Conservation (phyloP, 2,113 vertebrate species). For the Corythoichthys intestinalis region DNA sequence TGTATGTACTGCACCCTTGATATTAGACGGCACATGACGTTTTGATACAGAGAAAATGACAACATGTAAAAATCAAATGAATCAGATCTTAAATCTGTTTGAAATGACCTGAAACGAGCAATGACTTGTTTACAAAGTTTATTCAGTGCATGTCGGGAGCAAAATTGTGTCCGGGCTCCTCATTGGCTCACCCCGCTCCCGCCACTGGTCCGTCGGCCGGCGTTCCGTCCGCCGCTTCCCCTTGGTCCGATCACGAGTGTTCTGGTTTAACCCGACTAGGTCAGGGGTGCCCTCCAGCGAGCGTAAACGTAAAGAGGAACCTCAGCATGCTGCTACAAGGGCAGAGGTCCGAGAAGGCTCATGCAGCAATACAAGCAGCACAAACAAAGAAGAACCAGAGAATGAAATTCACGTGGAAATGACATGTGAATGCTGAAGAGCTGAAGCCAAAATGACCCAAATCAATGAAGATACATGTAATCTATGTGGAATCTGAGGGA, state of each 20-base stretch:
- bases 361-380: conserved; percentile 63
- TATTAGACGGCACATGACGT: background rate
- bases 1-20: background rate
- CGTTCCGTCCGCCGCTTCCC: conserved; percentile 53
- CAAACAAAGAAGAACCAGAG: conserved; percentile 49
- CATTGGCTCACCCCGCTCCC: conserved; percentile 52
- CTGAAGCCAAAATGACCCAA: background rate
- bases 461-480: background rate
- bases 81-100: no score
- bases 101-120: background rate
- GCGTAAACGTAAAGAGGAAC: conserved; percentile 41
- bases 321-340: conserved; percentile 68
- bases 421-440: background rate
- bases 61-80: no score
- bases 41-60: no score
- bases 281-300: conserved; percentile 59
- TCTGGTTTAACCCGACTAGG: conserved; percentile 59
- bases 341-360: conserved; percentile 67
- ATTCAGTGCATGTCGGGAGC: conserved; percentile 70
- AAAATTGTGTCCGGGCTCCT: conserved; percentile 67
- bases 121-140: conserved; percentile 61
- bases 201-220: conserved; percentile 44
- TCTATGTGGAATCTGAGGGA: no score
- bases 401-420: conserved; percentile 8
- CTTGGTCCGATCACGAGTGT: conserved; percentile 67